phyloP scores from a whole-genome alignment of 2,797 vertebrate genomes.

The Sparus aurata region DNA sequence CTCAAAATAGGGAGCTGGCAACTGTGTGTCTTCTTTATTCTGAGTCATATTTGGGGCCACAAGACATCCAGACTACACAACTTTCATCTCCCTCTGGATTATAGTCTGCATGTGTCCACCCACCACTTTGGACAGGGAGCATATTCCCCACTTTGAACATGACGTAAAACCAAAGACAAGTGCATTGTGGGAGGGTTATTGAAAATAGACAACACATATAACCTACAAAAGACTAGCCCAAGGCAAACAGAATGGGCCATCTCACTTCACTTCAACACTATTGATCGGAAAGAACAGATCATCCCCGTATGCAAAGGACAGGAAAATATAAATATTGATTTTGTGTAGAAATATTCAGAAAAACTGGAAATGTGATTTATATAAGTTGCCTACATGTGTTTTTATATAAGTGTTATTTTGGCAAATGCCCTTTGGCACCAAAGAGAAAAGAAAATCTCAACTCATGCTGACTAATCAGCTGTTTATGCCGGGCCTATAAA shows the following conservation, averaged over 20 bases:
- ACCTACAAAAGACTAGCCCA: slow-evolving; percentile 45
- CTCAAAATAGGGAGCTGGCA: background rate
- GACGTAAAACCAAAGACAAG: slow-evolving; percentile 11
- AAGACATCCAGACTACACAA: background rate
- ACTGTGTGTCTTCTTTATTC: background rate
- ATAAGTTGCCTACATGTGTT: slow-evolving; percentile 73
- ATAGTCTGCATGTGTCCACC: slow-evolving; percentile 1
- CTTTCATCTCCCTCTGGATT: slow-evolving; percentile 4
- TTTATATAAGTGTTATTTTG: slow-evolving; percentile 74
- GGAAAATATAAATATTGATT: slow-evolving; percentile 61
- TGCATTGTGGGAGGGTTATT: slow-evolving; percentile 53
- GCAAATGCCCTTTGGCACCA: slow-evolving; percentile 27
- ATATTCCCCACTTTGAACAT: slow-evolving; percentile 18
- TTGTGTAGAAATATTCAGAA: slow-evolving; percentile 47
- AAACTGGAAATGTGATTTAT: slow-evolving; percentile 61
- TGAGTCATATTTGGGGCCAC: background rate
- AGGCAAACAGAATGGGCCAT: slow-evolving; percentile 52
- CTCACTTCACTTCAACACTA: slow-evolving; percentile 56
- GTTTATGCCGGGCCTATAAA: slow-evolving; percentile 11
- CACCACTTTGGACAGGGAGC: slow-evolving; percentile 12
- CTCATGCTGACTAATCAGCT: slow-evolving; percentile 36
- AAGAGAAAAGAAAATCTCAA: slow-evolving; percentile 6
- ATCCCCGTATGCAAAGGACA: slow-evolving; percentile 58
- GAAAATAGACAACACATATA: slow-evolving; percentile 51
- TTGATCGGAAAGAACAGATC: slow-evolving; percentile 67